These are phyloP conservation scores for Seira musarum DNA, from an alignment of 2,888 invertebrate species.

Conservation along the genomic window DNA sequence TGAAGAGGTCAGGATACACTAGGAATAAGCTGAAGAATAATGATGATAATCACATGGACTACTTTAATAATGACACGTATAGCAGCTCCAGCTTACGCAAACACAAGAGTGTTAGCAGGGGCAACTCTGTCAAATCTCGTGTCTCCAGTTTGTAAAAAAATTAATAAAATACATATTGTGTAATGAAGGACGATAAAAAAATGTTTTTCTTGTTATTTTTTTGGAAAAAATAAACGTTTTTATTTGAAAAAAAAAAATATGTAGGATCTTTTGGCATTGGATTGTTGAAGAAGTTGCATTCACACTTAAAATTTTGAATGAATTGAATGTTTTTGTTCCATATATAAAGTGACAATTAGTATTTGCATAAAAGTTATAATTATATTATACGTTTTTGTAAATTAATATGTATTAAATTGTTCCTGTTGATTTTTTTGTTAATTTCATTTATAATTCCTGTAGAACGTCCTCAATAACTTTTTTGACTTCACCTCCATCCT, in stretches of 20 bases:
- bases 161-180: slow-evolving; percentile 19
- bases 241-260: slow-evolving; percentile 17
- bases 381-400: too few relatives aligned
- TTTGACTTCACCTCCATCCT: slow-evolving; percentile 49
- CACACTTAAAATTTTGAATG: too few relatives aligned
- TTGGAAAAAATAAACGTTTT: slow-evolving; percentile 13
- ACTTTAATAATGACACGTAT: slow-evolving; percentile 37
- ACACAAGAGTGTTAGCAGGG: slow-evolving; percentile 41
- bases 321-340: too few relatives aligned
- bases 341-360: too few relatives aligned
- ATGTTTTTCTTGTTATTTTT: slow-evolving; percentile 28
- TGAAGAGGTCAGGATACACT: slow-evolving; percentile 49
- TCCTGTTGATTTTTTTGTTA: too few relatives aligned
- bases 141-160: slow-evolving; percentile 52
- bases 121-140: slow-evolving; percentile 50
- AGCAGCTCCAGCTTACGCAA: slow-evolving; percentile 22
- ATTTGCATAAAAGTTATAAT: too few relatives aligned
- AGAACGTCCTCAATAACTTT: slow-evolving; percentile 15
- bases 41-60: slow-evolving; percentile 19
- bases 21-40: slow-evolving; percentile 23
- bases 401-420: too few relatives aligned
- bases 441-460: too few relatives aligned
- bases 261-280: not conserved
- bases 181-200: not conserved
- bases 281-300: too few relatives aligned